These are phyloP conservation scores for Chionis minor DNA, from an alignment of 2,113 vertebrate genomes.

Conservation along the genomic window DNA sequence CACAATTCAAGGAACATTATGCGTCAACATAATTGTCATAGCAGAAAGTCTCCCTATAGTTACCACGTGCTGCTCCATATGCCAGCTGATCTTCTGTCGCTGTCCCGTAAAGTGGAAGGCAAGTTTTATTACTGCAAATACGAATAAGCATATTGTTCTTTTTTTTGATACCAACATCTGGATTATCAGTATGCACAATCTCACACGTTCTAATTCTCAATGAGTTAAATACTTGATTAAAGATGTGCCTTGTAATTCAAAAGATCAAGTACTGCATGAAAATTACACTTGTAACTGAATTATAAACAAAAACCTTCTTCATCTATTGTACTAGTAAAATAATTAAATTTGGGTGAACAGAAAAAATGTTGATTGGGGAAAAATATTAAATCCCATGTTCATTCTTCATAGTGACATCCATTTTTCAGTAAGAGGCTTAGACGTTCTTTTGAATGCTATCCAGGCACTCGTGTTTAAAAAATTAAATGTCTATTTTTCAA, in stretches of 20 bases:
- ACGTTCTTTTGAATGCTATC: background rate
- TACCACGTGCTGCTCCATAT: conserved; percentile 58
- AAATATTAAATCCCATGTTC: background rate
- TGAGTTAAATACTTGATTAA: conserved; percentile 33
- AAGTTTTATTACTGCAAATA: conserved; percentile 66
- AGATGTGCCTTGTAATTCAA: conserved; percentile 36
- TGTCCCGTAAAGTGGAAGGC: conserved; percentile 64
- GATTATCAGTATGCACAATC: conserved; percentile 13
- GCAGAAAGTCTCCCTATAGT: conserved; percentile 66
- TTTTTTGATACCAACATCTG: conserved; percentile 38
- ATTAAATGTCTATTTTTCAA: background rate
- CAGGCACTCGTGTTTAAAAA: background rate
- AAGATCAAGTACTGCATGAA: background rate
- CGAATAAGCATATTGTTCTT: conserved; percentile 59
- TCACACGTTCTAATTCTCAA: conserved; percentile 14
- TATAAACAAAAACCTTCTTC: background rate
- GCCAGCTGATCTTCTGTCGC: conserved; percentile 61
- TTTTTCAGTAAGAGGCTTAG: background rate
- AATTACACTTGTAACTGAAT: background rate
- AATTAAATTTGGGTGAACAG: background rate
- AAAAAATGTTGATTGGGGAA: background rate
- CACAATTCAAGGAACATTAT: conserved; percentile 54
- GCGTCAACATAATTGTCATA: conserved; percentile 57
- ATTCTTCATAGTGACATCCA: background rate
- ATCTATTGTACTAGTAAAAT: background rate